Percentiles rank a stretch among this genome's conserved stretches.
Conservation (phyloP, 2,888 invertebrate species). For the Mystacides longicornis region DNA sequence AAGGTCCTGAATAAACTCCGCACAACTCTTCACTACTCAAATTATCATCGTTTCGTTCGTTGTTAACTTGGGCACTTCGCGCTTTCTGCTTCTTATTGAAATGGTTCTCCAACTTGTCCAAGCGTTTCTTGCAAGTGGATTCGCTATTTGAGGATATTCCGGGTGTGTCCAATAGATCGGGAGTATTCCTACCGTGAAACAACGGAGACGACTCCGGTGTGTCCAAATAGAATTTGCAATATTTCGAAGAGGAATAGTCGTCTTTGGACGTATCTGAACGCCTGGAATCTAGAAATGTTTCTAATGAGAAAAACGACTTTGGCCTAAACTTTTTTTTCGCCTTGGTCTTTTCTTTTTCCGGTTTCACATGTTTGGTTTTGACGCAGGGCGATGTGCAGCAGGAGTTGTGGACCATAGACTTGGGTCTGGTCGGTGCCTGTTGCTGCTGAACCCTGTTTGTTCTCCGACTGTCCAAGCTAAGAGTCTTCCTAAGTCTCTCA, state of each 20-base stretch:
- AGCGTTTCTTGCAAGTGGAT: conserved; percentile 39
- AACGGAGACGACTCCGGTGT: conserved; percentile 47
- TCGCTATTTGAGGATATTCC: conserved; percentile 37
- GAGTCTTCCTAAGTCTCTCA: conserved; percentile 35
- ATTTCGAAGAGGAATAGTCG: conserved; percentile 47
- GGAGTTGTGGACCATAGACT: conserved; percentile 36
- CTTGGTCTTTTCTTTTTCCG: neutral
- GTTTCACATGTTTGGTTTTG: neutral
- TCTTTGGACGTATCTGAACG: conserved; percentile 47
- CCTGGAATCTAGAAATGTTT: conserved; percentile 46
- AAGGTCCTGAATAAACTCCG: conserved; percentile 48
- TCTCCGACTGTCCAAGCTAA: conserved; percentile 13
- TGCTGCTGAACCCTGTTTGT: neutral
- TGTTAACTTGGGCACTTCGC: conserved; percentile 36
- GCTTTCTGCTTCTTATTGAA: conserved; percentile 40
- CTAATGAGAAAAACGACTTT: conserved; percentile 47
- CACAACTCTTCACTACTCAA: conserved; percentile 31
- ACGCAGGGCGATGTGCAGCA: neutral
- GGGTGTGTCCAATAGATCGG: conserved; percentile 43
- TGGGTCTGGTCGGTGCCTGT: conserved; percentile 34
- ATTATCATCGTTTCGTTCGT: conserved; percentile 39
- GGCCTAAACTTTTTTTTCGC: conserved; percentile 36
- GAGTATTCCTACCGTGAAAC: conserved; percentile 42
- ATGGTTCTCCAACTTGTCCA: conserved; percentile 46
- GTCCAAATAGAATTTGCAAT: conserved; percentile 46